Conservation (phyloP, 2,888 invertebrate genomes). For the Amaurobius ferox region DNA sequence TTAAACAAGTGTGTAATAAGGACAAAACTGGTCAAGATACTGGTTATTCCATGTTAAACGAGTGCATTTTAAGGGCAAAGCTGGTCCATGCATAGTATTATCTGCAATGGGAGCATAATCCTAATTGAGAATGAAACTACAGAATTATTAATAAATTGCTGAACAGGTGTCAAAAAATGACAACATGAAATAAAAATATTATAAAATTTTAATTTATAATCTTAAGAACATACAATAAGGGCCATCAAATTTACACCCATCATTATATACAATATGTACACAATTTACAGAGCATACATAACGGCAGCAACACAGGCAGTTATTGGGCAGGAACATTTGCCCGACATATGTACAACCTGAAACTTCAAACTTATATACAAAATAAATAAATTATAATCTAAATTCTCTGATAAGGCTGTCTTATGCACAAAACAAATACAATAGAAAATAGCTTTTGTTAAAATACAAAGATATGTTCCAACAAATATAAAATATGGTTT, state of each 20-base stretch:
- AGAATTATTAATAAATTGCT: too few species aligned
- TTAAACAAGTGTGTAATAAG: too few species aligned
- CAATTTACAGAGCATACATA: conserved; percentile 40
- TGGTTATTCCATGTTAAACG: too few species aligned
- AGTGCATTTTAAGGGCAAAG: too few species aligned
- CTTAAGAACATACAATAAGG: conserved; percentile 23
- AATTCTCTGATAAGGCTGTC: conserved; percentile 25
- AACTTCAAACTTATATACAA: conserved; percentile 42
- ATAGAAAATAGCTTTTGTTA: conserved; percentile 43
- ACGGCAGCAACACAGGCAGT: conserved; percentile 35
- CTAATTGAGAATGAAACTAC: too few species aligned
- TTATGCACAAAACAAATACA: conserved; percentile 26
- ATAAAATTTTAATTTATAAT: conserved; percentile 64
- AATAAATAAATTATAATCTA: conserved; percentile 58
- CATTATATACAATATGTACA: conserved; percentile 46
- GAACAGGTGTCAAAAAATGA: too few species aligned
- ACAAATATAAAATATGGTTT: not conserved
- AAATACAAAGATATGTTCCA: conserved; percentile 34
- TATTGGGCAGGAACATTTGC: conserved; percentile 26
- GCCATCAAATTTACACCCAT: conserved; percentile 48
- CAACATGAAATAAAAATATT: conserved; percentile 45
- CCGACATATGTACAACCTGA: conserved; percentile 39
- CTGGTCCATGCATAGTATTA: too few species aligned
- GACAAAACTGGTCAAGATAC: too few species aligned
- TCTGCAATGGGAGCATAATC: too few species aligned